Percentiles rank a stretch among this genome's conserved stretches.
These are phyloP conservation scores for Dicentrarchus labrax DNA, from an alignment of 2,113 vertebrate species.

Conservation along the genomic window DNA sequence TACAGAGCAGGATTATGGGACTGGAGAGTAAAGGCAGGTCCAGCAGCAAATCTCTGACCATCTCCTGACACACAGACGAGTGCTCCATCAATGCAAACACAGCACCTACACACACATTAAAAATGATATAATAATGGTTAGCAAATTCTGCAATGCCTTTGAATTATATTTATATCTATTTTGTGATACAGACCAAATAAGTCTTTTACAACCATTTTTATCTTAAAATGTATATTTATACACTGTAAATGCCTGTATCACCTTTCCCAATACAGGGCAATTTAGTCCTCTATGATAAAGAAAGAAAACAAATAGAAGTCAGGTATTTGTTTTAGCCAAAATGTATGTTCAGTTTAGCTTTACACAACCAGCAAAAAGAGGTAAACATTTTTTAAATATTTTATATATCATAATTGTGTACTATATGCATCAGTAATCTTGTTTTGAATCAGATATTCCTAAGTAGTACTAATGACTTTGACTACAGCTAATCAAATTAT, in stretches of 20 bases:
- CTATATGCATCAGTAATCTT: too few species aligned
- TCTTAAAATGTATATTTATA: not conserved
- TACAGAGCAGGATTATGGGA: constrained; percentile 78
- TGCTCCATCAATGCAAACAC: constrained; percentile 73
- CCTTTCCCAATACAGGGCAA: too few species aligned
- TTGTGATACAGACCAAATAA: not conserved
- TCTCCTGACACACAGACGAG: constrained; percentile 76
- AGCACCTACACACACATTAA: constrained; percentile 54
- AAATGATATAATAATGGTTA: not conserved
- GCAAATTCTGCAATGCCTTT: not conserved
- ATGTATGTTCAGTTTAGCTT: too few species aligned
- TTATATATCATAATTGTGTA: too few species aligned
- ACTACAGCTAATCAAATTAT: not conserved
- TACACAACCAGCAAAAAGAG: too few species aligned
- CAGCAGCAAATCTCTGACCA: constrained; percentile 74
- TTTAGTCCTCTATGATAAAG: not conserved
- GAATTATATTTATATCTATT: not conserved
- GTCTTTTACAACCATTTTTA: not conserved
- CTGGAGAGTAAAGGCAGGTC: constrained; percentile 78
- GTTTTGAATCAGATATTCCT: not conserved
- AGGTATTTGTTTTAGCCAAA: too few species aligned
- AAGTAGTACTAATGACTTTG: not conserved
- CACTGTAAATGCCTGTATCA: not conserved
- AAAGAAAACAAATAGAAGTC: not conserved
- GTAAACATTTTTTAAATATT: too few species aligned